Base-by-base conservation (phyloP, 2,888 invertebrate genomes). In the Polydrusus cervinus region DNA sequence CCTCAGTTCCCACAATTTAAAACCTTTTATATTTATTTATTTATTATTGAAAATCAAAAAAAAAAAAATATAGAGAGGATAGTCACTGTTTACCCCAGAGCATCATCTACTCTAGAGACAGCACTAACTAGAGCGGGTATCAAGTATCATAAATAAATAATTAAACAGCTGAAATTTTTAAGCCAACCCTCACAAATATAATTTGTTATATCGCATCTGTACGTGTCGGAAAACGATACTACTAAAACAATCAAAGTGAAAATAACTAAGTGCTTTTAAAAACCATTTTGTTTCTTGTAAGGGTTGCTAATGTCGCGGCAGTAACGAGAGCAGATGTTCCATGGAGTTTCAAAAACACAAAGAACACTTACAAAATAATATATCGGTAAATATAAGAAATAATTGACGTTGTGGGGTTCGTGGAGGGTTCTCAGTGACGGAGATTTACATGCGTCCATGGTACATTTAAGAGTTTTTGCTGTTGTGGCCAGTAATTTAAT, bases 201-300 rank as follows among this genome's bases (percentile, higher is more conserved):
- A 53, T 30, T 25, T 53, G n/a, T 30, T 30, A 25, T 51, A 53
- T 53, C 30, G 38, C 38, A 0, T 57, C 7, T 30, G 1, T 34
- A 34, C 7, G 7, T 1, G 8, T 34, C 0, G 38, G 1, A 34
- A 57, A 57, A 10, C 1, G 34, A 16, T 57, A 14, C 10, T 57
- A 30, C 11, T 55, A 57, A 65, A 49, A 65, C 65, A 65, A 65
- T 49, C 30, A 65, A 65, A 43, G 43, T 20, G n/a, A 18, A 18
- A 20, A 64, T 13, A 16, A 62, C 10, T 62, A 10, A n/a, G 20
- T 43, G n/a, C 45, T 64, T 64, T n/a, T n/a, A 34, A 55, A 14
- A 34, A 38, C 14, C 16, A 30, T 47, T 45, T 47, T 45, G 30
- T 64, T 9, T n/a, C 47, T 47, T 3, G 5, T 8, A 49, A 34